Conservation (phyloP, 1,140 invertebrate genomes). For the Caerostris darwini region DNA sequence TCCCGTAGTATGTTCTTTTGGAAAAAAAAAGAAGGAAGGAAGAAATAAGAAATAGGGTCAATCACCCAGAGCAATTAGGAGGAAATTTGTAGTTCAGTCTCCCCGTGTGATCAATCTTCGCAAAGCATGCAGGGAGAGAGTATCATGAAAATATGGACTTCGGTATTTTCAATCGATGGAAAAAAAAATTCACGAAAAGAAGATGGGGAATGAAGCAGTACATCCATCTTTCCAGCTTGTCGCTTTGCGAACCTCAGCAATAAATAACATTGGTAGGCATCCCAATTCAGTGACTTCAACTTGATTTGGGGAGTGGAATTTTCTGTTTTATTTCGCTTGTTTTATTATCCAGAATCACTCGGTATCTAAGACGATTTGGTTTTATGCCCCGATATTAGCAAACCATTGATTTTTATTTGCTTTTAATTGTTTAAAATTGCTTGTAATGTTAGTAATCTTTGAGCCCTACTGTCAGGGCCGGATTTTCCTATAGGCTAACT, state of each 20-base stretch:
- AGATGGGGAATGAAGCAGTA: neutral
- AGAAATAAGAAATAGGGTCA: too few species aligned
- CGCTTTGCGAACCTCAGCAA: neutral
- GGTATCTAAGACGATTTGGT: too few species aligned
- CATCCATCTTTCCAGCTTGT: slow-evolving; percentile 32
- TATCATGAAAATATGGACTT: neutral
- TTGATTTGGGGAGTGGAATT: neutral
- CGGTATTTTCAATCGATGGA: neutral
- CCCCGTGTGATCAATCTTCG: neutral
- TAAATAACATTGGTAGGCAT: slow-evolving; percentile 5
- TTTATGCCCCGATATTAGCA: too few species aligned
- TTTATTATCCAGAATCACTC: too few species aligned
- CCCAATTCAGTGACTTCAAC: neutral
- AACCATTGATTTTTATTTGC: too few species aligned
- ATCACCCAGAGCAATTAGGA: neutral
- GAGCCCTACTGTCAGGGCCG: too few species aligned
- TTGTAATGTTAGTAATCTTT: too few species aligned
- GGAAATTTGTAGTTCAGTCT: neutral
- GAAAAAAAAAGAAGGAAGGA: too few species aligned
- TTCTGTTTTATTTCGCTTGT: neutral
- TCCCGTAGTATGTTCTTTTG: too few species aligned
- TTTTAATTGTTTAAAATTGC: too few species aligned
- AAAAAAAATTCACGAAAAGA: neutral
- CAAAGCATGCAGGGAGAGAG: neutral
- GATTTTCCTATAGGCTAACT: too few species aligned